A percentile compares a stretch with the other conserved stretches of the same genome.
phyloP scores from a whole-genome alignment of 2,113 vertebrate genomes.

The Callopanchax toddi region DNA sequence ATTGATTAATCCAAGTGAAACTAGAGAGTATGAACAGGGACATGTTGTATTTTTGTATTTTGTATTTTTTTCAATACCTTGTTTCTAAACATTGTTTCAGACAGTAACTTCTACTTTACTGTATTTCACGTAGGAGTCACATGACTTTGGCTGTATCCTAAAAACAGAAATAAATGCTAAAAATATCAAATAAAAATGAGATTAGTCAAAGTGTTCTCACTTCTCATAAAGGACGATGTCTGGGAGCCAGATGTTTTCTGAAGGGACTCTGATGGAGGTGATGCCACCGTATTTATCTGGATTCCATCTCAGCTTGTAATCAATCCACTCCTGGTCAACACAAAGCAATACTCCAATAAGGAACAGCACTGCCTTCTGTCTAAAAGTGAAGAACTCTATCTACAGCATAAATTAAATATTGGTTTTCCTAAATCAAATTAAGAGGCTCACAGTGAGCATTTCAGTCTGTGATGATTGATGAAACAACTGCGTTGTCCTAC shows the following conservation, averaged over 20 bases:
- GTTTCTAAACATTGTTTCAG: too few relatives aligned
- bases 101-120: too few relatives aligned
- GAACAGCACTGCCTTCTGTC: too few relatives aligned
- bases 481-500: conserved; percentile 51
- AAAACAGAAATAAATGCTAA: too few relatives aligned
- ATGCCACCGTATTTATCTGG: conserved; percentile 94
- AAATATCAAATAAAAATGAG: too few relatives aligned
- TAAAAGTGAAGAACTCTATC: too few relatives aligned
- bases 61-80: too few relatives aligned
- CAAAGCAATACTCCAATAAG: neutral
- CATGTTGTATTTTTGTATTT: neutral
- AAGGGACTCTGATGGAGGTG: conserved; percentile 90
- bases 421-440: too few relatives aligned
- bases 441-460: neutral
- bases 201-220: conserved; percentile 70
- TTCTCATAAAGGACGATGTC: conserved; percentile 98
- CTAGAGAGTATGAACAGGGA: too few relatives aligned
- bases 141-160: too few relatives aligned
- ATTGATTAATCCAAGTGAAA: too few relatives aligned
- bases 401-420: neutral
- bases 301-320: conserved; percentile 92
- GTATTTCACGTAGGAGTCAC: too few relatives aligned
- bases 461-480: neutral
- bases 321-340: conserved; percentile 88
- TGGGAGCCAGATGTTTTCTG: conserved; percentile 94